Conservation (phyloP, 2,888 invertebrate species). For the Amblyteles armatorius region DNA sequence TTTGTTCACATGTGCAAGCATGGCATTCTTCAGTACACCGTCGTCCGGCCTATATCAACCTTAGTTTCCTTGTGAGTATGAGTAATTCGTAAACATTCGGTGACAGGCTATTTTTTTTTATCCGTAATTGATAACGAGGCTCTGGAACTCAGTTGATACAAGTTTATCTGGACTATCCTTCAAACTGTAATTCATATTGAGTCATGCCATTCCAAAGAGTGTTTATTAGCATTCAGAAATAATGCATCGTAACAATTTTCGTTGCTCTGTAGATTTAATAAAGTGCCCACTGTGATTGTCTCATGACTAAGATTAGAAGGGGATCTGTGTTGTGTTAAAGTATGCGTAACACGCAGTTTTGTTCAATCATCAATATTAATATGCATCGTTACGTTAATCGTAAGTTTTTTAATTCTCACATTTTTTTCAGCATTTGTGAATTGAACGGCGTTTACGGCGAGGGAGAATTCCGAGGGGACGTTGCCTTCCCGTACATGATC, state of each 20-base stretch:
- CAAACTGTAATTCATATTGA: not conserved
- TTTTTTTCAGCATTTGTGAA: constrained; percentile 91
- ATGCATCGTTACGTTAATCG: not conserved
- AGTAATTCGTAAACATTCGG: constrained; percentile 9
- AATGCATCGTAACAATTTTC: not conserved
- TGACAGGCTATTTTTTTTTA: constrained; percentile 35
- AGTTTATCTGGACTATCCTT: not conserved
- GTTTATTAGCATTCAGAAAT: not conserved
- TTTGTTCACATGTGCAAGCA: constrained; percentile 98
- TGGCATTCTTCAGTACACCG: constrained; percentile 97
- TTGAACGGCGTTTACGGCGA: constrained; percentile 94
- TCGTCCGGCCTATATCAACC: constrained; percentile 95
- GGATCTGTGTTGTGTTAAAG: too few species aligned
- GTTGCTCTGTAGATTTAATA: too few species aligned
- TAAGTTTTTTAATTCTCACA: not conserved
- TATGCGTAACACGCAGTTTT: too few species aligned
- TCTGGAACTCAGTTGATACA: not conserved
- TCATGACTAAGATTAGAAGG: too few species aligned
- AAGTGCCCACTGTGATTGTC: too few species aligned
- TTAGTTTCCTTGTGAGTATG: constrained; percentile 93
- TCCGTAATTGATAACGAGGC: not conserved
- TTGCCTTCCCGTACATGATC: constrained; percentile 96
- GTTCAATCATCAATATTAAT: too few species aligned
- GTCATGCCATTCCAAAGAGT: not conserved
- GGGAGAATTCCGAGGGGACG: constrained; percentile 93